Conservation (phyloP, 2,797 vertebrate genomes). For the Ibycter americanus region DNA sequence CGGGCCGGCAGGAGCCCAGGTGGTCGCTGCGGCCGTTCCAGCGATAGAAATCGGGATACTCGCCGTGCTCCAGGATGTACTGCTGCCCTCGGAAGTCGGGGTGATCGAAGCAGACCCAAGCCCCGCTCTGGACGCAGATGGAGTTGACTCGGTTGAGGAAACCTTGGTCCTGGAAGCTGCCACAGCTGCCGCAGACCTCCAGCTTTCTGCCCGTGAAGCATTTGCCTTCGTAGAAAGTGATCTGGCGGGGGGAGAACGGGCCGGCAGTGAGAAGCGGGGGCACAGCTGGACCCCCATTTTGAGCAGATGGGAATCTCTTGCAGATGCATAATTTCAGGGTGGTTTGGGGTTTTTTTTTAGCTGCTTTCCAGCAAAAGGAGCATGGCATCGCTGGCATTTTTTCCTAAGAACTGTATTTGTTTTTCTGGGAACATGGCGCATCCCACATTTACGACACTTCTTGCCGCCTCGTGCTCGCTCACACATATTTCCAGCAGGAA, state of each 20-base stretch:
- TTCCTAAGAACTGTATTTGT: not conserved
- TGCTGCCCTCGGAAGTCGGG: conserved; percentile 91
- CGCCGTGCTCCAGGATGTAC: conserved; percentile 89
- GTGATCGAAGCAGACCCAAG: conserved; percentile 91
- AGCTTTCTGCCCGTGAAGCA: conserved; percentile 90
- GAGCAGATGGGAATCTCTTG: not conserved
- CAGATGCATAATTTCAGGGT: not conserved
- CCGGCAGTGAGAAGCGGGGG: accelerated
- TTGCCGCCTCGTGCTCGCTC: not conserved
- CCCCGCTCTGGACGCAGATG: conserved; percentile 87
- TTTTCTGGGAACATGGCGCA: not conserved
- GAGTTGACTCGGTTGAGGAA: conserved; percentile 92
- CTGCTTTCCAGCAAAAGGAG: not conserved
- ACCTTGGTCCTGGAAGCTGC: conserved; percentile 91
- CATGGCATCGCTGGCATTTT: not conserved
- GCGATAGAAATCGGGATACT: conserved; percentile 89
- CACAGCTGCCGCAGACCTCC: conserved; percentile 87
- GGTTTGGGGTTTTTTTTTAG: not conserved
- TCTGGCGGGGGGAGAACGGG: conserved; percentile 71
- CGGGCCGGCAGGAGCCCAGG: conserved; percentile 90
- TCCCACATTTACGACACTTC: not conserved
- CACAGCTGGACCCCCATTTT: accelerated
- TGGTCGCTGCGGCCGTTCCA: conserved; percentile 92
- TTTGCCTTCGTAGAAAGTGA: conserved; percentile 89
- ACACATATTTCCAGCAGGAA: conserved; percentile 1